Percentiles rank a stretch among this genome's conserved stretches.
Evolutionary conservation across 2,113 vertebrate genomes (phyloP).

Genomic region (Drymodes brunneopygia): DNA sequence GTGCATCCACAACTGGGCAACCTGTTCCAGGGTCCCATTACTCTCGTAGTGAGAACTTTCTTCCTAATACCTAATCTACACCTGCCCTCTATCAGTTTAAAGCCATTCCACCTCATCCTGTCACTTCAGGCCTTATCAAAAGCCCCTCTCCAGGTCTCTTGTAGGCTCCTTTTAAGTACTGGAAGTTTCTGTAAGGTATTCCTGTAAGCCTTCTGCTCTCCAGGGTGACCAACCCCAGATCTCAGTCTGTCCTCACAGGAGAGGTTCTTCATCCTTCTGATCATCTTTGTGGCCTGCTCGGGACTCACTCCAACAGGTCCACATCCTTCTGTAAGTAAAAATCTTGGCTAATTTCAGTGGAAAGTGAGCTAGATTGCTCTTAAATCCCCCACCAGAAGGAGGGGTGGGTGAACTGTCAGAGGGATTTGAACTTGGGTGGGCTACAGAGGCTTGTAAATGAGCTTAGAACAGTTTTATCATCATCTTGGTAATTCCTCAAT

Average conservation of each 20-base stretch:
- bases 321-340: not conserved
- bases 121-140: not conserved
- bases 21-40: not conserved
- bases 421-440: not conserved
- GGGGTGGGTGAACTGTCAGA: not conserved
- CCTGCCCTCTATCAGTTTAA: not conserved
- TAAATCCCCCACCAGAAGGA: not conserved
- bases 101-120: not conserved
- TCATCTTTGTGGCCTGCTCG: not conserved
- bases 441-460: not conserved
- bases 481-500: slow-evolving; percentile 10
- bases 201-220: not conserved
- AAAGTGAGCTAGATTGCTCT: not conserved
- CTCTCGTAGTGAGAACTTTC: not conserved
- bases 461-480: slow-evolving; percentile 3
- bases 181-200: not conserved
- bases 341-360: not conserved
- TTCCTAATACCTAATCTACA: not conserved
- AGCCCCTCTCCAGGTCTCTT: not conserved
- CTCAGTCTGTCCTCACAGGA: not conserved
- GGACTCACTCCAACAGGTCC: not conserved
- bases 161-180: too few species aligned
- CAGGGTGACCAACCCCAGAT: not conserved
- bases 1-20: not conserved
- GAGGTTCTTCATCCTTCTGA: not conserved